Evolutionary conservation across 2,113 vertebrate species (phyloP).

Genomic region (Ursus arctos): DNA sequence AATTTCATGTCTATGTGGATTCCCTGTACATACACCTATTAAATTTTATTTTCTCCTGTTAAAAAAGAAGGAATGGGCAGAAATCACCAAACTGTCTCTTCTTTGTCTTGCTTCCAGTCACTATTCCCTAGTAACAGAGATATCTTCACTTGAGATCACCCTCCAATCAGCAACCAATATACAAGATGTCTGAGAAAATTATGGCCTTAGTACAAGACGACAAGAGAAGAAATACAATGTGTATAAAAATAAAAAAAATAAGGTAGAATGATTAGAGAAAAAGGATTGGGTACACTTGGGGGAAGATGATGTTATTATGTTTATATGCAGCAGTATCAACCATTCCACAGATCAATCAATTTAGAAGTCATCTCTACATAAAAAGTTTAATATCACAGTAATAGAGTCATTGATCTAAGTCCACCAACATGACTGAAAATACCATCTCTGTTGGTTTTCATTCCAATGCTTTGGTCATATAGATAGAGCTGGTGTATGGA

Average conservation of each 20-base stretch:
- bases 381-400: not conserved
- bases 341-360: not conserved
- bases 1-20: not conserved
- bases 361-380: slow-evolving; percentile 27
- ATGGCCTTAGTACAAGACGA: not conserved
- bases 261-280: not conserved
- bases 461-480: not conserved
- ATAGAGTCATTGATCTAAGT: not conserved
- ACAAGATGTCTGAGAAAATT: slow-evolving; percentile 34
- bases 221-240: not conserved
- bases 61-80: not conserved
- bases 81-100: not conserved
- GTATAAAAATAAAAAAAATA: slow-evolving; percentile 17
- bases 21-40: not conserved
- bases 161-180: not conserved
- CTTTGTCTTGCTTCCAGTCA: not conserved
- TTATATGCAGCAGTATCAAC: not conserved
- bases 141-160: not conserved
- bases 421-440: slow-evolving; percentile 25
- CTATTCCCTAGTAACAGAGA: not conserved
- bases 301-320: not conserved
- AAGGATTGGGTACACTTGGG: not conserved
- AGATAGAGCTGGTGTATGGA: not conserved
- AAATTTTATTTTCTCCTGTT: not conserved
- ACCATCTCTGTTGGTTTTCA: not conserved